A percentile compares a stretch with the other conserved stretches of the same genome.
Conservation (phyloP, 2,797 vertebrate genomes). For the Sebastes paucispinis region DNA sequence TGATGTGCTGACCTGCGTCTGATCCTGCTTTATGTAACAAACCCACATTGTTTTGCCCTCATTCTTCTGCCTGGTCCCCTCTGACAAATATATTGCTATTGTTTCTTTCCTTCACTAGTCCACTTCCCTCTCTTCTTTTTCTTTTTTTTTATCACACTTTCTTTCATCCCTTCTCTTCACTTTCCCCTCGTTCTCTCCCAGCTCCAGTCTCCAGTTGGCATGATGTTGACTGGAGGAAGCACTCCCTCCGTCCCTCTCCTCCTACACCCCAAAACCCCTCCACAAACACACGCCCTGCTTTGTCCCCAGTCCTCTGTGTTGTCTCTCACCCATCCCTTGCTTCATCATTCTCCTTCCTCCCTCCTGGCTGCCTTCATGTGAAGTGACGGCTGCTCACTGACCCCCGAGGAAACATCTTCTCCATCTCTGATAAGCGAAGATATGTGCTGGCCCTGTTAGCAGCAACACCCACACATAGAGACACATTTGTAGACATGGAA, state of each 20-base stretch:
- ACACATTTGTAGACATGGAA: neutral
- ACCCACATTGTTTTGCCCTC: constrained; percentile 34
- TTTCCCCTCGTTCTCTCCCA: neutral
- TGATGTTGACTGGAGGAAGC: constrained; percentile 7
- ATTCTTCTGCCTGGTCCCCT: constrained; percentile 18
- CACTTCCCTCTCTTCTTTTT: neutral
- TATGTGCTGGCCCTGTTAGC: constrained; percentile 49
- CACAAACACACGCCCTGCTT: neutral
- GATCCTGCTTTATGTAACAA: constrained; percentile 55
- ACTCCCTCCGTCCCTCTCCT: neutral
- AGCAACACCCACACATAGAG: neutral
- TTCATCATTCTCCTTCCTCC: constrained; percentile 6
- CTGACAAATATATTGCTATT: constrained; percentile 21
- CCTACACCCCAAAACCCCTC: neutral
- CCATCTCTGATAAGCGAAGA: constrained; percentile 52
- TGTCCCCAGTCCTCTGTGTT: constrained; percentile 1
- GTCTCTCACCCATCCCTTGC: constrained; percentile 31
- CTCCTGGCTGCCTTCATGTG: constrained; percentile 53
- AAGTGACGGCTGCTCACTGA: constrained; percentile 62
- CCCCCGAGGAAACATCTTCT: constrained; percentile 62
- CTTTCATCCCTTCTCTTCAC: neutral
- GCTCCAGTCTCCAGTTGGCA: neutral
- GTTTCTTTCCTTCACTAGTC: neutral
- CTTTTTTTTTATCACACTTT: neutral
- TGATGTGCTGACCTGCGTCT: constrained; percentile 55